A percentile compares a stretch with the other conserved stretches of the same genome.
These are phyloP conservation scores for Anguilla japonica DNA, from an alignment of 2,113 vertebrate species.

Conservation along the genomic window DNA sequence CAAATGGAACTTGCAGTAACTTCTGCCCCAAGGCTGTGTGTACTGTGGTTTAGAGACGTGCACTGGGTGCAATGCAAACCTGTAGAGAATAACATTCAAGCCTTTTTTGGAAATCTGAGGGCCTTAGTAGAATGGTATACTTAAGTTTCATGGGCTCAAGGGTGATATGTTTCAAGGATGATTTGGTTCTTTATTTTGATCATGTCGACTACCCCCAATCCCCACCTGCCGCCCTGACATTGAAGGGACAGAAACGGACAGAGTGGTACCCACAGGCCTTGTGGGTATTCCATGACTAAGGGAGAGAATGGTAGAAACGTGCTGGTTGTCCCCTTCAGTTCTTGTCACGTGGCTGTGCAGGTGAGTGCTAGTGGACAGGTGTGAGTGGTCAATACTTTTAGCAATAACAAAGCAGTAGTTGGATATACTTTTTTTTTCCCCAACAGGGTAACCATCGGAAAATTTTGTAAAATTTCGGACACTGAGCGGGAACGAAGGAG, in stretches of 20 bases:
- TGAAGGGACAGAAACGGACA: constrained; percentile 46
- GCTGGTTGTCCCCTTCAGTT: constrained; percentile 57
- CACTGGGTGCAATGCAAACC: too few relatives aligned
- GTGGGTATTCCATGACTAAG: constrained; percentile 64
- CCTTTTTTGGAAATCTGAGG: too few relatives aligned
- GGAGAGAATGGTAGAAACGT: constrained; percentile 54
- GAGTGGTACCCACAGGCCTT: constrained; percentile 57
- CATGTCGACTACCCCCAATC: not conserved
- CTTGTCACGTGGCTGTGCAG: constrained; percentile 68
- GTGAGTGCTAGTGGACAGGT: constrained; percentile 51
- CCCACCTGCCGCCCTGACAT: constrained; percentile 39
- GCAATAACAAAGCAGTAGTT: not conserved
- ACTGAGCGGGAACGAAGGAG: constrained; percentile 38
- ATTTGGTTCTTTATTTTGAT: not conserved
- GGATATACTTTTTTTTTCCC: not conserved
- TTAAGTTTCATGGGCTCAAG: too few relatives aligned
- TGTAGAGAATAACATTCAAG: too few relatives aligned
- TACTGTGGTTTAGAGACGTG: too few relatives aligned
- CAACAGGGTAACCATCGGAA: constrained; percentile 45
- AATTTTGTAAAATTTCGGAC: constrained; percentile 59
- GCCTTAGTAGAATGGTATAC: too few relatives aligned
- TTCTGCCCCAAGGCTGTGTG: too few relatives aligned
- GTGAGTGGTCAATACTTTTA: too few relatives aligned
- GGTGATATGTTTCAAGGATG: too few relatives aligned
- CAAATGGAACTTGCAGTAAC: too few relatives aligned